Evolutionary conservation across 1,140 invertebrate species (phyloP).

Genomic region (Holotrichia oblita): DNA sequence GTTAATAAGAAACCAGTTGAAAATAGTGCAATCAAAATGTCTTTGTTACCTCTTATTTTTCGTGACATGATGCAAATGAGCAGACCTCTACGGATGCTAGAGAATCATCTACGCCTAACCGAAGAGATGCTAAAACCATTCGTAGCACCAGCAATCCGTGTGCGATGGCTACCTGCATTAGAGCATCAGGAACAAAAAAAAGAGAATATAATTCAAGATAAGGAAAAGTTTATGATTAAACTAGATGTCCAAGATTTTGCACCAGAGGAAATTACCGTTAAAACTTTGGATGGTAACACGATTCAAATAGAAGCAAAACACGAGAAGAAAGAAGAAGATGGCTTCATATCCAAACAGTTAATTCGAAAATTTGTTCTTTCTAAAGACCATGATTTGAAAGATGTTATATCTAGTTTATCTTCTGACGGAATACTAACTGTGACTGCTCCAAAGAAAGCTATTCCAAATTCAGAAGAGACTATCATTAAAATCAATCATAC

Average conservation of each 20-base stretch:
- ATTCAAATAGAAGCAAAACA: conserved; percentile 74
- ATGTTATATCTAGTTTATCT: conserved; percentile 68
- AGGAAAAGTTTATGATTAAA: conserved; percentile 68
- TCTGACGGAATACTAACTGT: conserved; percentile 74
- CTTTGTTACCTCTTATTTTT: conserved; percentile 50
- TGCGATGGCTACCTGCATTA: conserved; percentile 28
- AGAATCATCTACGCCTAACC: conserved; percentile 51
- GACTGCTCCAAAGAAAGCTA: conserved; percentile 62
- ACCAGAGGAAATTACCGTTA: conserved; percentile 78
- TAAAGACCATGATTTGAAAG: conserved; percentile 68
- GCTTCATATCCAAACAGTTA: conserved; percentile 71
- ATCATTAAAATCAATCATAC: conserved; percentile 61
- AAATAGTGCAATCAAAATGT: conserved; percentile 35
- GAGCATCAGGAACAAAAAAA: conserved; percentile 48
- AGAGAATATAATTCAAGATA: conserved; percentile 56
- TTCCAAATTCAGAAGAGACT: conserved; percentile 59
- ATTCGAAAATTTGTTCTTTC: conserved; percentile 72
- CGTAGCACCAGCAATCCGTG: neutral
- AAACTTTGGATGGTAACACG: conserved; percentile 64
- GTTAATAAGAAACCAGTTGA: neutral
- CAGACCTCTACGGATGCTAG: conserved; percentile 52
- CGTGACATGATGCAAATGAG: conserved; percentile 49
- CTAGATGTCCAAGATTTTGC: conserved; percentile 78
- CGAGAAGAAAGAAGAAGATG: conserved; percentile 70
- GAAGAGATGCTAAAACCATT: conserved; percentile 48